A percentile compares a stretch with the other conserved stretches of the same genome.
phyloP scores from a whole-genome alignment of 2,113 vertebrate species.

The Pangasianodon gigas region DNA sequence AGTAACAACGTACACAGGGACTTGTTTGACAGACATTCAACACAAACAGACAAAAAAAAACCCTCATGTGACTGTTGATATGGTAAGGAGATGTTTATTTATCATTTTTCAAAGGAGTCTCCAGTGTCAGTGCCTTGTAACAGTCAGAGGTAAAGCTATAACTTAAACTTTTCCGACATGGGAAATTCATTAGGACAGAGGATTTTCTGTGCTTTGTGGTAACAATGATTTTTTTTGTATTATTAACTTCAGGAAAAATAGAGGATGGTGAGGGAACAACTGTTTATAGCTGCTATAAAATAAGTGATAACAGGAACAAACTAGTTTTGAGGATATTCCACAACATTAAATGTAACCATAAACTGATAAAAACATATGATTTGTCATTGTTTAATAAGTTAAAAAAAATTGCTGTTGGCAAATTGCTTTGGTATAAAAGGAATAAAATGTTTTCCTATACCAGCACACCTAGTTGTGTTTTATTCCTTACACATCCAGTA shows the following conservation, averaged over 20 bases:
- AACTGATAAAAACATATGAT: background rate
- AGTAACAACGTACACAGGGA: background rate
- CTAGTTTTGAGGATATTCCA: background rate
- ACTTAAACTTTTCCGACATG: background rate
- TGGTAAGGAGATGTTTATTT: too few species aligned
- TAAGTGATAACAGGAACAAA: background rate
- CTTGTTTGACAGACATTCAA: background rate
- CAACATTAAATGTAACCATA: background rate
- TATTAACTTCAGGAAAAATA: background rate
- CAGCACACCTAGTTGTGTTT: background rate
- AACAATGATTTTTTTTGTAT: background rate
- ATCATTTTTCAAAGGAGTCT: too few species aligned
- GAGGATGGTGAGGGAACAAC: background rate
- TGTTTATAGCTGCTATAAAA: background rate
- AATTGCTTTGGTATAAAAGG: background rate
- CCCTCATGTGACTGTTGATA: background rate
- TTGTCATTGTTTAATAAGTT: background rate
- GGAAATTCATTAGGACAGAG: background rate
- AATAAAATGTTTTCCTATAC: background rate
- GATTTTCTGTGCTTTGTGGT: background rate
- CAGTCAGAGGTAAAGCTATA: background rate
- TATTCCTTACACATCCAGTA: background rate
- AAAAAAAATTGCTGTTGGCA: background rate
- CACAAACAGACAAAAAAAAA: background rate
- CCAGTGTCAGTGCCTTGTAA: background rate